Conservation (phyloP, 2,113 vertebrate species). For the Hypomesus transpacificus region DNA sequence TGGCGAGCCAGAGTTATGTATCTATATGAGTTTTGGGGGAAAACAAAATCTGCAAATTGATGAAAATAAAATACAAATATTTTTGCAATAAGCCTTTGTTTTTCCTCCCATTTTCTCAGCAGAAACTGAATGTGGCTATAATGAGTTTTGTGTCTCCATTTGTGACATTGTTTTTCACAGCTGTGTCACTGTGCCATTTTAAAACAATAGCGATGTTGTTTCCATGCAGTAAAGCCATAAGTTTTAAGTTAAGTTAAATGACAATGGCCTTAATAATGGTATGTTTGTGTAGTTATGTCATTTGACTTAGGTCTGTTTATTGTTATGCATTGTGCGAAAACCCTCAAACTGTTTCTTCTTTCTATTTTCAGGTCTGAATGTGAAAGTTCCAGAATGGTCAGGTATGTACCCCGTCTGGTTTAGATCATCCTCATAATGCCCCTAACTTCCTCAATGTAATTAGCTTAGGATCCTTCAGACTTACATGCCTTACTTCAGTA, state of each 20-base stretch:
- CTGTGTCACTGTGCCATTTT: too few relatives aligned
- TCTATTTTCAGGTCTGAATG: constrained; percentile 51
- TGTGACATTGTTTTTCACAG: constrained; percentile 1
- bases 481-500: too few relatives aligned
- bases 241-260: too few relatives aligned
- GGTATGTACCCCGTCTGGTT: constrained; percentile 41
- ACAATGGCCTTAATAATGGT: too few relatives aligned
- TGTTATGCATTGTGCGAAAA: not conserved
- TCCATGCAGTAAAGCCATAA: too few relatives aligned
- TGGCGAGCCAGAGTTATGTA: not conserved
- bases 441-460: not conserved
- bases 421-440: not conserved
- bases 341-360: constrained; percentile 15
- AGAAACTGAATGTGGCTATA: too few relatives aligned
- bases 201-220: too few relatives aligned
- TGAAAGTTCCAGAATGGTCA: constrained; percentile 55
- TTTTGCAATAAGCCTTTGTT: not conserved
- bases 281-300: too few relatives aligned
- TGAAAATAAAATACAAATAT: not conserved
- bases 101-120: not conserved
- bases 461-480: too few relatives aligned
- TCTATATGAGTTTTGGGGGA: not conserved
- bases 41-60: not conserved
- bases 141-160: constrained; percentile 16
- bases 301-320: too few relatives aligned